phyloP scores from a whole-genome alignment of 2,797 vertebrate genomes.

The Xyrichtys novacula region DNA sequence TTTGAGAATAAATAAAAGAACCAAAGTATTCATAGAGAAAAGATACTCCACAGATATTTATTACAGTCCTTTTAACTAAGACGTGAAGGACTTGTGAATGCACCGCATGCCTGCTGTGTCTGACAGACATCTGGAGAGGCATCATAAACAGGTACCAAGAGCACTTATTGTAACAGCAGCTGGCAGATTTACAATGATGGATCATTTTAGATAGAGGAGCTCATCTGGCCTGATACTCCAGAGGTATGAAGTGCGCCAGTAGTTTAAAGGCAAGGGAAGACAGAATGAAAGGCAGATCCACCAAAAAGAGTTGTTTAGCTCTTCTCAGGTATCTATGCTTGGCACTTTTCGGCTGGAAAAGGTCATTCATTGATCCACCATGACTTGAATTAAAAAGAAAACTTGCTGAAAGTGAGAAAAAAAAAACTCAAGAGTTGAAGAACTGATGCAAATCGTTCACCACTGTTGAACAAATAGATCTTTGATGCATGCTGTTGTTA shows the following conservation, averaged over 20 bases:
- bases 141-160: constrained; percentile 57
- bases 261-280: constrained; percentile 44
- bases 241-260: constrained; percentile 57
- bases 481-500: constrained; percentile 26
- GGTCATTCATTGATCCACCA: constrained; percentile 39
- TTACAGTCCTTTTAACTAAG: constrained; percentile 36
- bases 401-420: constrained; percentile 2
- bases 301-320: constrained; percentile 10
- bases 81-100: constrained; percentile 44
- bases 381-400: constrained; percentile 28
- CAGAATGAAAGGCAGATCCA: constrained; percentile 31
- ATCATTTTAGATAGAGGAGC: constrained; percentile 65
- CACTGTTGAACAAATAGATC: constrained; percentile 1
- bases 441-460: constrained; percentile 12
- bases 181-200: constrained; percentile 70
- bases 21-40: constrained; percentile 6
- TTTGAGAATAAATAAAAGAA: constrained; percentile 22
- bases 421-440: constrained; percentile 17
- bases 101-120: constrained; percentile 35
- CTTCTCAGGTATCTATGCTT: constrained; percentile 29
- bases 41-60: constrained; percentile 5
- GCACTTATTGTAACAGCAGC: constrained; percentile 64
- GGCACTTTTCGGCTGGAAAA: constrained; percentile 34
- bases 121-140: constrained; percentile 62
- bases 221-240: constrained; percentile 58